A percentile compares a stretch with the other conserved stretches of the same genome.
Evolutionary conservation across 2,113 vertebrate species (phyloP).

Genomic region (Ginglymostoma cirratum): DNA sequence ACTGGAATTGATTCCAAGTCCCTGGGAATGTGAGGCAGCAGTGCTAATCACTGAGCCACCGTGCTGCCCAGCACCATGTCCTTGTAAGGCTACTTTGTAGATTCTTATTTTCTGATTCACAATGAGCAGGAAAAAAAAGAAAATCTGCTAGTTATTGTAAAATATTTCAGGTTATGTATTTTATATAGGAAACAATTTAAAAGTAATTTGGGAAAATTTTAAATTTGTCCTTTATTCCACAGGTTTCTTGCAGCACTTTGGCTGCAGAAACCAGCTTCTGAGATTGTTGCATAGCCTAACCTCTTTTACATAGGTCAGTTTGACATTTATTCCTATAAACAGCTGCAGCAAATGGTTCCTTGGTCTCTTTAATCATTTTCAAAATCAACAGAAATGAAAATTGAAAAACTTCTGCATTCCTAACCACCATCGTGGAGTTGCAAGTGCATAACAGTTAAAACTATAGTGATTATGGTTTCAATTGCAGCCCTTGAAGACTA

Average conservation of each 20-base stretch:
- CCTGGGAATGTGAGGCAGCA: too few relatives aligned
- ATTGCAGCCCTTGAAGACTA: conserved; percentile 29
- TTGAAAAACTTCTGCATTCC: conserved; percentile 2
- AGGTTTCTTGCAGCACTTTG: neutral
- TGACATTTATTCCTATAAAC: neutral
- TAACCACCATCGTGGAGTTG: neutral
- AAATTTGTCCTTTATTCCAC: neutral
- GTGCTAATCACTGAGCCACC: too few relatives aligned
- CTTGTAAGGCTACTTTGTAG: too few relatives aligned
- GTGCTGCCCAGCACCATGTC: too few relatives aligned
- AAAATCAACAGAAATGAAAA: conserved; percentile 33
- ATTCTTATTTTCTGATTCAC: neutral
- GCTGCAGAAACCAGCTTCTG: neutral
- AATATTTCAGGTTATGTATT: neutral
- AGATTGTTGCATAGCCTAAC: neutral
- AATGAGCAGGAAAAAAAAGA: neutral
- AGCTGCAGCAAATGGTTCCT: conserved; percentile 28
- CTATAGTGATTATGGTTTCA: conserved; percentile 22
- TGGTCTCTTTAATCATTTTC: conserved; percentile 29
- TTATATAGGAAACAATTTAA: neutral
- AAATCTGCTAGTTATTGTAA: neutral
- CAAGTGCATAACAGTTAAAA: conserved; percentile 20
- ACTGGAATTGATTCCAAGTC: too few relatives aligned
- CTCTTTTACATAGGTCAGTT: neutral
- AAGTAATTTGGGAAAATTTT: neutral